Conservation (phyloP, 2,888 invertebrate genomes). For the Melanchra persicariae region DNA sequence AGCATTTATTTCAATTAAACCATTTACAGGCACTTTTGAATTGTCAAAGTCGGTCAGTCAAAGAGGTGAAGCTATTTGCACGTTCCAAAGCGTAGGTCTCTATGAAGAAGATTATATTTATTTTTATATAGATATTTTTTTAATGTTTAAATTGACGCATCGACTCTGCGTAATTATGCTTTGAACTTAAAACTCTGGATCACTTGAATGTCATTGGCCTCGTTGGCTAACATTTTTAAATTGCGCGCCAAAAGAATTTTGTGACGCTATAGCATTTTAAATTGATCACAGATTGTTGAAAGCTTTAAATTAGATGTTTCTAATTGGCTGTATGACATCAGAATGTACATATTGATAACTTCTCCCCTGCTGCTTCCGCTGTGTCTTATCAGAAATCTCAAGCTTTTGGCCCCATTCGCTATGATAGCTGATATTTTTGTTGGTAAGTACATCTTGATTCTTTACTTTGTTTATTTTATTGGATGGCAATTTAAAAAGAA, state of each 20-base stretch:
- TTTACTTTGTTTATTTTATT: background rate
- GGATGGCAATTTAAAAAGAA: background rate
- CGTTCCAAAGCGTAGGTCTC: no score
- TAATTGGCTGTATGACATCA: slow-evolving; percentile 55
- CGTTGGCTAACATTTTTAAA: no score
- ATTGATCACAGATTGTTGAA: slow-evolving; percentile 71
- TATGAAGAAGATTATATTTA: no score
- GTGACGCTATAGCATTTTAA: background rate
- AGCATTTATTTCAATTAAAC: no score
- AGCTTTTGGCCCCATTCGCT: slow-evolving; percentile 79
- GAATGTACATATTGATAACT: slow-evolving; percentile 75
- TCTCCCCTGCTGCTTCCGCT: slow-evolving; percentile 71
- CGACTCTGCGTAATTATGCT: no score
- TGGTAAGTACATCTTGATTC: slow-evolving; percentile 67
- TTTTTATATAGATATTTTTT: no score
- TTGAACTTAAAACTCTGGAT: no score
- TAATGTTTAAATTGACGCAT: background rate
- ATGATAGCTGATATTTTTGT: slow-evolving; percentile 77
- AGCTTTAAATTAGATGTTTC: slow-evolving; percentile 45
- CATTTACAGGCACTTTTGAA: no score
- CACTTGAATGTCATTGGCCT: no score
- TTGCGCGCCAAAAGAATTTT: no score
- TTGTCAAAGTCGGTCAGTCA: no score
- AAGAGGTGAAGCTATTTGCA: no score
- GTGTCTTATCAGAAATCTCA: slow-evolving; percentile 78